phyloP scores from a whole-genome alignment of 2,888 invertebrate species.

The Caenorhabditis sinica region DNA sequence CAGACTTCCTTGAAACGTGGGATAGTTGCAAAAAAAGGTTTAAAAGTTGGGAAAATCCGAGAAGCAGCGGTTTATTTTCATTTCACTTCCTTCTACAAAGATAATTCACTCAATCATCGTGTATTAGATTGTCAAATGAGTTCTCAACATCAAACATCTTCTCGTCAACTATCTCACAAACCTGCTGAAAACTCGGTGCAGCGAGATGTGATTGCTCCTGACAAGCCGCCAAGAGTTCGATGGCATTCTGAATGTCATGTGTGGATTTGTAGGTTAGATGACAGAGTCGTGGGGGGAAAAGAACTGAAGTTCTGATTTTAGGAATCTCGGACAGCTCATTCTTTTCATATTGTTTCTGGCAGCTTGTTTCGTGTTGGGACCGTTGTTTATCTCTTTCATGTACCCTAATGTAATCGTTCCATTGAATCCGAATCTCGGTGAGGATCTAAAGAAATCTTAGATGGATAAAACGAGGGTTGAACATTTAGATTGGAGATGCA shows the following conservation, averaged over 20 bases:
- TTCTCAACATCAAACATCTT: conserved; percentile 24
- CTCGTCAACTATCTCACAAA: conserved; percentile 26
- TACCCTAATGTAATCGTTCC: conserved; percentile 37
- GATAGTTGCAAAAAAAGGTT: too few relatives aligned
- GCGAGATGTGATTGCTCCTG: conserved; percentile 29
- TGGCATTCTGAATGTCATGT: conserved; percentile 36
- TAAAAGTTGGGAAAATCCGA: not conserved
- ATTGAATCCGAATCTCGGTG: conserved; percentile 4
- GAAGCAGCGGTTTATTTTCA: too few relatives aligned
- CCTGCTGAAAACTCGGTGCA: not conserved
- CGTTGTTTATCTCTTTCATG: conserved; percentile 21
- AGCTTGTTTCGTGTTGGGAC: conserved; percentile 24
- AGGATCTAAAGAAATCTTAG: not conserved
- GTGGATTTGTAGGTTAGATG: conserved; percentile 19
- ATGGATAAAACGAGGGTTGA: not conserved
- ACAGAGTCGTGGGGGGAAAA: not conserved
- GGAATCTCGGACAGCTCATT: conserved; percentile 3
- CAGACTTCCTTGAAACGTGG: too few relatives aligned
- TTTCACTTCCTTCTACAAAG: not conserved
- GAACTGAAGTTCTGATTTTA: not conserved
- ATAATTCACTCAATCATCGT: conserved; percentile 23
- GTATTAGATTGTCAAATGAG: conserved; percentile 14
- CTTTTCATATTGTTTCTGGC: not conserved
- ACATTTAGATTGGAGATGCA: conserved; percentile 31
- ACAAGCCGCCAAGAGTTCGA: conserved; percentile 30